Base-by-base conservation (phyloP, 2,888 invertebrate genomes). In the Apamea monoglypha region DNA sequence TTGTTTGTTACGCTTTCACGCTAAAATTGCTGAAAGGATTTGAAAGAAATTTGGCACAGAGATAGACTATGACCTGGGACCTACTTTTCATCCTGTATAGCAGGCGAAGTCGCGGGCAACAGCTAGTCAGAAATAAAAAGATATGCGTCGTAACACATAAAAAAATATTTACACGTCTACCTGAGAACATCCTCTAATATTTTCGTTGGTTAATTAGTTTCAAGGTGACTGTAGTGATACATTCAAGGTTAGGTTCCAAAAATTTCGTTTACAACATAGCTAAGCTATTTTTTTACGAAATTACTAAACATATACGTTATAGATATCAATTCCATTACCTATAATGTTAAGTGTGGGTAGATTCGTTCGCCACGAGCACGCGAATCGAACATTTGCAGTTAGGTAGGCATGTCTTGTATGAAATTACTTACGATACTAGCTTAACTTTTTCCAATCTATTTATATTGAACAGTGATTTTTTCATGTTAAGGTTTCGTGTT, bases 361-460 rank as follows among this genome's bases (percentile, higher is more conserved):
- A 76, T 82, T 76, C 73, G 80, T 74, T 82, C 74, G 64, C 47
- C 64, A 36, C 16, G 29, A 74, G 69, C 91, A 91, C 90, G 91
- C 91, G 87, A 91, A 85, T 81, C 36, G 82, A 74, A 80, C 90
- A 91, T 91, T 91, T 91, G 87, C 84, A 82, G 89, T 87, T 86
- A 81, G 68, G 84, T 73, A 83, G n/a, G n/a, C 77, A 84, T 84
- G 72, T 87, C 85, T 81, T 75, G 53, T 68, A 72, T 56, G 50
- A 69, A 87, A 85, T 84, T 80, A 85, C 84, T 67, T 80, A 72
- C 61, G 53, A 74, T 44, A 61, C 61, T 64, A 73, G 69, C 21
- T 72, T 82, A 71, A 82, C 69, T 86, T 63, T 75, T 81, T 81
- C 47, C 61, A 63, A 50, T 85, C 40, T 73, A 16, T 74, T 64